These are phyloP conservation scores for Tetramorium alpestre DNA, from an alignment of 1,140 invertebrate genomes.

Conservation along the genomic window DNA sequence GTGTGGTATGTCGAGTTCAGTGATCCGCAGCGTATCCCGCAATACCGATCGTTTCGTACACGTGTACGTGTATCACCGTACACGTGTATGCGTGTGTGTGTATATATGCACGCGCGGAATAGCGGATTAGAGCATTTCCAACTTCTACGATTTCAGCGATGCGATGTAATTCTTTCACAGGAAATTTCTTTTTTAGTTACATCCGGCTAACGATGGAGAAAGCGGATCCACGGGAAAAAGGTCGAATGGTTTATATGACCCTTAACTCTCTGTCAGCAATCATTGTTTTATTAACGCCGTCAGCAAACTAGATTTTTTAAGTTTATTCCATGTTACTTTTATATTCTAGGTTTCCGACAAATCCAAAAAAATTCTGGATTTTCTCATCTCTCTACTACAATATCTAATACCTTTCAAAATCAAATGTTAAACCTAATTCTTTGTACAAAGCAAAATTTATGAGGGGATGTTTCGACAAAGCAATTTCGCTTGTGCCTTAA, in stretches of 20 bases:
- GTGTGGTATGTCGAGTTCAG: background rate
- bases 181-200: background rate
- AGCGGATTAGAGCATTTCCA: background rate
- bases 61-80: no score
- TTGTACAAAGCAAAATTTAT: no score
- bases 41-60: conserved; percentile 21
- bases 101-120: background rate
- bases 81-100: background rate
- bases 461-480: no score
- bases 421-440: no score
- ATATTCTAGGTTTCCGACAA: no score
- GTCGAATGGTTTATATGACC: background rate
- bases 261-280: background rate
- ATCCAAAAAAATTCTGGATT: no score
- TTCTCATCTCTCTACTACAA: no score
- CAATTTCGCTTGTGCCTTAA: no score
- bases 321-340: no score
- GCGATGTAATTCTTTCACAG: background rate
- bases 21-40: background rate
- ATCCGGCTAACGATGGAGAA: background rate
- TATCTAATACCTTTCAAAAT: no score
- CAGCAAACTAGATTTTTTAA: no score
- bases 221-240: background rate
- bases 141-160: background rate
- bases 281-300: no score